Percentiles rank a stretch among this genome's conserved stretches.
Evolutionary conservation across 2,888 invertebrate species (phyloP).

Genomic region (Laspeyria flexula): DNA sequence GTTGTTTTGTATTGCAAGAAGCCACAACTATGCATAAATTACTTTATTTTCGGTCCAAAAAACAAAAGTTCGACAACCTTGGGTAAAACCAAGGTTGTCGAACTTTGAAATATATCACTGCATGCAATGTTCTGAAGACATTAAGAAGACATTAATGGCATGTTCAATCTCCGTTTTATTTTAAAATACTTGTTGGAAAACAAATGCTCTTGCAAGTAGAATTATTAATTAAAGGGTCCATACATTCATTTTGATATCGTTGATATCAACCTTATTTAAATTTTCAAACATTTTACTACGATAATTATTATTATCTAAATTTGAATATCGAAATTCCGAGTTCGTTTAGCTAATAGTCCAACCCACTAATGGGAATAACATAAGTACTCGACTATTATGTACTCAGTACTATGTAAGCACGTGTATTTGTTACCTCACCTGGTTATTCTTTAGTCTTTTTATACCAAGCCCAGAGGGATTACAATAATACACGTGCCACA

Average conservation of each 20-base stretch:
- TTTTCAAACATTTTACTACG: too few species aligned
- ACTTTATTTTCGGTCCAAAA: background rate
- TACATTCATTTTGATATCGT: too few species aligned
- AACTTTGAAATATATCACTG: background rate
- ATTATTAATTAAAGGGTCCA: too few species aligned
- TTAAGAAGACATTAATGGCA: background rate
- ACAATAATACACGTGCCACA: conserved; percentile 19
- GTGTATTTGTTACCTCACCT: background rate
- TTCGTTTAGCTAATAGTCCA: background rate
- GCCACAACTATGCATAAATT: background rate
- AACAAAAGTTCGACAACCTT: background rate
- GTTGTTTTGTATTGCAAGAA: background rate
- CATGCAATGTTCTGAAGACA: background rate
- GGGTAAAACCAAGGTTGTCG: background rate
- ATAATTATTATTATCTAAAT: too few species aligned
- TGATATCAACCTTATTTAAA: too few species aligned
- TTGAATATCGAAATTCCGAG: too few species aligned
- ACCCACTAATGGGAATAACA: background rate
- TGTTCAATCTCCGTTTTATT: too few species aligned
- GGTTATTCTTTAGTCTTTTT: conserved; percentile 11
- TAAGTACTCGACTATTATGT: background rate
- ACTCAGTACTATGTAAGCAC: conserved; percentile 1
- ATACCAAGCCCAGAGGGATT: conserved; percentile 25
- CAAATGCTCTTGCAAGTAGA: too few species aligned
- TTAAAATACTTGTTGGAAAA: too few species aligned